Evolutionary conservation across 1,140 invertebrate genomes (phyloP).

Genomic region (Calephelis virginiensis): DNA sequence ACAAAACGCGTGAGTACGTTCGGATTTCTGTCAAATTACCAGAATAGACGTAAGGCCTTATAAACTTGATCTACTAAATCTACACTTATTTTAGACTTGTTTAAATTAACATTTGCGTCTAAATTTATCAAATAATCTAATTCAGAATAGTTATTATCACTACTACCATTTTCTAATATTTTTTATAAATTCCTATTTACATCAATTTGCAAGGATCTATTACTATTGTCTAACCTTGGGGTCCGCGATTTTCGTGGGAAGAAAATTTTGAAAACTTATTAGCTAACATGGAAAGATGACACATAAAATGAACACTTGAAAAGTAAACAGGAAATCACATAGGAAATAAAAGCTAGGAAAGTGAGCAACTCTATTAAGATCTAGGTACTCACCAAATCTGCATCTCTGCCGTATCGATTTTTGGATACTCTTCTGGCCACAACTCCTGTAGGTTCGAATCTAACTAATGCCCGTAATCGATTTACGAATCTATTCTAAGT

Average conservation of each 20-base stretch:
- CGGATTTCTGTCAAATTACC: conserved; percentile 5
- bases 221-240: too few relatives aligned
- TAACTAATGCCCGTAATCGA: background rate
- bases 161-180: conserved; percentile 2
- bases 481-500: background rate
- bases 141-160: background rate
- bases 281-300: too few relatives aligned
- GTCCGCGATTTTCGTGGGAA: too few relatives aligned
- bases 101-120: background rate
- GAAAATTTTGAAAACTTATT: too few relatives aligned
- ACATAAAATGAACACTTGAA: too few relatives aligned
- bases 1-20: conserved; percentile 2
- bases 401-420: conserved; percentile 5
- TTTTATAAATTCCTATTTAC: too few relatives aligned
- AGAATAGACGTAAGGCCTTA: conserved; percentile 5
- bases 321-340: too few relatives aligned
- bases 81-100: conserved; percentile 1
- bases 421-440: conserved; percentile 3
- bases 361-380: background rate
- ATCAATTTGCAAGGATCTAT: too few relatives aligned
- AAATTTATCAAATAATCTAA: background rate
- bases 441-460: background rate
- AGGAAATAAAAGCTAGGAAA: conserved; percentile 3
- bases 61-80: conserved; percentile 19
- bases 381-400: background rate